Evolutionary conservation across 2,888 invertebrate species (phyloP).

Genomic region (Apotomis betuletana): DNA sequence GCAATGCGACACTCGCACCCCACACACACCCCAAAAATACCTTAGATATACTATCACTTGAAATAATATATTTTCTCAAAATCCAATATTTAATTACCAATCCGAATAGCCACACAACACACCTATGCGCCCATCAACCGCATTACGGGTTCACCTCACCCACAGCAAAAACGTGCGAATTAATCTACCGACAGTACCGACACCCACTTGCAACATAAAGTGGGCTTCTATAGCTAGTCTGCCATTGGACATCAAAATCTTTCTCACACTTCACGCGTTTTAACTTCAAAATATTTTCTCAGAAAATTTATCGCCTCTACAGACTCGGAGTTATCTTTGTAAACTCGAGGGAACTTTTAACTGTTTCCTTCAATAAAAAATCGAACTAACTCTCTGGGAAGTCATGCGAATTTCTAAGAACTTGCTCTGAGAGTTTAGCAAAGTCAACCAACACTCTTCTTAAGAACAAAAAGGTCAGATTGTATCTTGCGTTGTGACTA

Average conservation of each 20-base stretch:
- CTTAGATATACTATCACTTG: too few relatives aligned
- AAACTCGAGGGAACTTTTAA: constrained; percentile 22
- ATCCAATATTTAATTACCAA: background rate
- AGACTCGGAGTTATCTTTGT: constrained; percentile 27
- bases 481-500: background rate
- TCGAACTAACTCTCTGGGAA: constrained; percentile 29
- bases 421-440: constrained; percentile 1
- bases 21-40: too few relatives aligned
- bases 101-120: background rate
- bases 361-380: constrained; percentile 40
- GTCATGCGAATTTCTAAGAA: constrained; percentile 23
- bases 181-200: background rate
- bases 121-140: background rate
- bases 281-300: constrained; percentile 14
- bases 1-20: too few relatives aligned
- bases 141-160: background rate
- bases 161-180: background rate
- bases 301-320: constrained; percentile 30
- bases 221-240: background rate
- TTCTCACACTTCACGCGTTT: constrained; percentile 17
- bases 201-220: background rate
- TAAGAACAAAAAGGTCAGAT: background rate
- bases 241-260: background rate
- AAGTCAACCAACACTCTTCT: constrained; percentile 2
- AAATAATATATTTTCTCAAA: too few relatives aligned